phyloP scores from a whole-genome alignment of 53 echinoderm and acorn worm genomes.

The Apostichopus leukothele region DNA sequence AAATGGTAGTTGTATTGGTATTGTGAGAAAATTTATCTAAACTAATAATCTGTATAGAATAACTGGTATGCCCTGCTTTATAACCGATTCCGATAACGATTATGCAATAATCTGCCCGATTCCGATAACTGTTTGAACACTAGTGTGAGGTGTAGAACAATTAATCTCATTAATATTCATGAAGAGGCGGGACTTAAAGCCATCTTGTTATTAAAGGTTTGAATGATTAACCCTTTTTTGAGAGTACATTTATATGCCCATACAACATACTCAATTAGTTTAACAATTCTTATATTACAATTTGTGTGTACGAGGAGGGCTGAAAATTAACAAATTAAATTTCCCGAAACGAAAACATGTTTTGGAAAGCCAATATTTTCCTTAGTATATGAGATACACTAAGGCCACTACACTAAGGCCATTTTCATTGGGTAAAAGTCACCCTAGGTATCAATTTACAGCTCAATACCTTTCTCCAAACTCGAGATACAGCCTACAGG shows the following conservation, averaged over 20 bases:
- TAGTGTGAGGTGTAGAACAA: too few relatives aligned
- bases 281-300: background rate
- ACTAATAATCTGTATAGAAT: too few relatives aligned
- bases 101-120: too few relatives aligned
- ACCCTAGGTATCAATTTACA: conserved; percentile 10
- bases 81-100: too few relatives aligned
- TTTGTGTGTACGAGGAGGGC: background rate
- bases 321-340: background rate
- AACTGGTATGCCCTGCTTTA: too few relatives aligned
- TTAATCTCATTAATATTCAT: too few relatives aligned
- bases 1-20: too few relatives aligned
- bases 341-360: background rate
- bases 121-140: too few relatives aligned
- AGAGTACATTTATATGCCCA: background rate
- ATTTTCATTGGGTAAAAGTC: background rate
- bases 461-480: background rate
- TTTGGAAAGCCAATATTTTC: background rate
- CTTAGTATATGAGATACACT: background rate
- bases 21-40: too few relatives aligned
- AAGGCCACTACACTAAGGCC: background rate
- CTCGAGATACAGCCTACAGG: background rate
- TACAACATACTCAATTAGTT: background rate
- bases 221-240: too few relatives aligned
- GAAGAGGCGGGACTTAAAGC: too few relatives aligned
- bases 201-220: too few relatives aligned